A percentile compares a stretch with the other conserved stretches of the same genome.
Conservation (phyloP, 2,113 vertebrate genomes). For the Sebastes fasciatus region DNA sequence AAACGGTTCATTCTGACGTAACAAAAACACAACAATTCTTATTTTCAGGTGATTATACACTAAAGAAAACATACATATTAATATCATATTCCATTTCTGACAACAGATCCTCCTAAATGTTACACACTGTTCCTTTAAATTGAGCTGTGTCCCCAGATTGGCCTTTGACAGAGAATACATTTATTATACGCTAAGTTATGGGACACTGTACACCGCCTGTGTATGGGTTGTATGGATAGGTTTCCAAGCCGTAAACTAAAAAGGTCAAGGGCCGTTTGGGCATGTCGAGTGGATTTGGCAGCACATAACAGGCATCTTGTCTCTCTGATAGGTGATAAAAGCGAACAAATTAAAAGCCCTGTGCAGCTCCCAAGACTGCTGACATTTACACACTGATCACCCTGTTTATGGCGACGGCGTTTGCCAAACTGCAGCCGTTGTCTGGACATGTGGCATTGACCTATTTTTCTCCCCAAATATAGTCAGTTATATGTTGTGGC, state of each 20-base stretch:
- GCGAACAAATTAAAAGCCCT: conserved; percentile 73
- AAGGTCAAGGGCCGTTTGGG: conserved; percentile 78
- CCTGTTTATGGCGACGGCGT: conserved; percentile 62
- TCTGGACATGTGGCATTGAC: conserved; percentile 61
- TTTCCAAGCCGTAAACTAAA: conserved; percentile 71
- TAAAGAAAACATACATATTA: no score
- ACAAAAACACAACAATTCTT: no score
- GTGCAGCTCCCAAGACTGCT: conserved; percentile 61
- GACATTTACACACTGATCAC: conserved; percentile 75
- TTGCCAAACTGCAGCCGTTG: conserved; percentile 66
- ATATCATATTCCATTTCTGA: no score
- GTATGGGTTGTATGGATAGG: not conserved
- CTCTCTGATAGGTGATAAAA: conserved; percentile 75
- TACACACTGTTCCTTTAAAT: conserved; percentile 37
- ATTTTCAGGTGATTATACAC: no score
- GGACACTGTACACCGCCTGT: conserved; percentile 44
- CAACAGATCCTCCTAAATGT: no score
- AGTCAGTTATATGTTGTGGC: conserved; percentile 37
- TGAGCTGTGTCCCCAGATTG: conserved; percentile 57
- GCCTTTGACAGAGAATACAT: conserved; percentile 61
- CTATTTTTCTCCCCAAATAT: conserved; percentile 72
- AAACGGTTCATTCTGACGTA: no score
- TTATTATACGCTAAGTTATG: conserved; percentile 64
- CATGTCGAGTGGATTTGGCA: conserved; percentile 74
- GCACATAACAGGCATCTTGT: conserved; percentile 69